Evolutionary conservation across 2,113 vertebrate genomes (phyloP).

Genomic region (Bujurquina vittata): DNA sequence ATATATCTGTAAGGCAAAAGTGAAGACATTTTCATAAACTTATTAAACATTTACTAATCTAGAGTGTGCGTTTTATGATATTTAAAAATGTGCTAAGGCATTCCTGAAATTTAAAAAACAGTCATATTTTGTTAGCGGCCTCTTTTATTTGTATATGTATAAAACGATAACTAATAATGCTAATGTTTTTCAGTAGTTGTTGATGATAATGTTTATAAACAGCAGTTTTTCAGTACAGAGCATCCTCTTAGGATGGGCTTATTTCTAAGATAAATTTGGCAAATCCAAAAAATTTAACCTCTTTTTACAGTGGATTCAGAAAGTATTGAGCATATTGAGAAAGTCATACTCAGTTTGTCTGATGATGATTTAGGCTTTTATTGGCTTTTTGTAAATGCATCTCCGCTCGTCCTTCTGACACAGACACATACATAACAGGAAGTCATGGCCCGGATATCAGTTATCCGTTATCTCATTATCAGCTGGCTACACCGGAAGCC

Average conservation of each 20-base stretch:
- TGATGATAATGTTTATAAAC: not conserved
- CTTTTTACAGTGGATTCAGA: not conserved
- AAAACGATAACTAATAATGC: not conserved
- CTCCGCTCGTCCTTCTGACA: not conserved
- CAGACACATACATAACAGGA: not conserved
- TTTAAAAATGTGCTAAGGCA: not conserved
- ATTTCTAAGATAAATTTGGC: not conserved
- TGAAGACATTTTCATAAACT: not conserved
- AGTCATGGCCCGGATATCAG: not conserved
- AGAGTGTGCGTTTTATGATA: not conserved
- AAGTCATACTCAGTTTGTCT: not conserved
- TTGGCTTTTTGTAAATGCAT: not conserved
- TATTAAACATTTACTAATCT: not conserved
- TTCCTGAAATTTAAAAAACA: not conserved
- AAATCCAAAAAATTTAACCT: too few species aligned
- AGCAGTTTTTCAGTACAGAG: not conserved
- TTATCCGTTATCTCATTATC: not conserved
- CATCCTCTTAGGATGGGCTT: not conserved
- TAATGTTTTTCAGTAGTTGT: not conserved
- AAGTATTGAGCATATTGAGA: not conserved
- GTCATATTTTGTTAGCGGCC: accelerated
- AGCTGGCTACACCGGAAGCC: not conserved
- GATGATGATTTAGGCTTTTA: accelerated
- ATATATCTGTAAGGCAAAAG: accelerated
- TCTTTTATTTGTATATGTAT: accelerated